These are phyloP conservation scores for Bellardia bayeri DNA, from an alignment of 2,888 invertebrate genomes.

Conservation along the genomic window DNA sequence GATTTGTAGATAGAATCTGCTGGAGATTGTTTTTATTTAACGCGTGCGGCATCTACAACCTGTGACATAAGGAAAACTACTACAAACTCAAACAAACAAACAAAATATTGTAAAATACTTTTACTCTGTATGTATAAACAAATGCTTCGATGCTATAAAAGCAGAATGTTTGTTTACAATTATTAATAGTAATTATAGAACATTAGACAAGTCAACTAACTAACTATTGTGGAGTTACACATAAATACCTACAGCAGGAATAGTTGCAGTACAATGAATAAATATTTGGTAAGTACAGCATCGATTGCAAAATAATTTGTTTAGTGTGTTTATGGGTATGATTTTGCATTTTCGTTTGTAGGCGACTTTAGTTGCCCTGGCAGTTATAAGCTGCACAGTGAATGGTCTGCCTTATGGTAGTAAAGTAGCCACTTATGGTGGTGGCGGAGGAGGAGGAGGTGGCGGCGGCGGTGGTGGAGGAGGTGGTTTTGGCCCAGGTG, in stretches of 20 bases:
- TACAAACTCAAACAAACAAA: background rate
- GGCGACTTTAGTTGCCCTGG: slow-evolving; percentile 63
- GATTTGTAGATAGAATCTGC: background rate
- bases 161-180: slow-evolving; percentile 24
- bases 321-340: background rate
- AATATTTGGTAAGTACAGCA: slow-evolving; percentile 50
- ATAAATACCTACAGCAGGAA: background rate
- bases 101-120: background rate
- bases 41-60: slow-evolving; percentile 14
- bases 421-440: slow-evolving; percentile 54
- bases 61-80: slow-evolving; percentile 18
- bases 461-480: slow-evolving; percentile 57
- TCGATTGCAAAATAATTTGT: background rate
- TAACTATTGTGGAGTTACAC: background rate
- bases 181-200: slow-evolving; percentile 48
- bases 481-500: slow-evolving; percentile 53
- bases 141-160: slow-evolving; percentile 42
- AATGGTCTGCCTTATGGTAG: slow-evolving; percentile 63
- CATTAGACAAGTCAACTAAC: slow-evolving; percentile 20
- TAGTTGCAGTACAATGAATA: slow-evolving; percentile 44
- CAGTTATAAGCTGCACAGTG: slow-evolving; percentile 57
- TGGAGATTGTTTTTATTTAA: background rate
- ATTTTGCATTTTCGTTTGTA: background rate
- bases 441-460: slow-evolving; percentile 58
- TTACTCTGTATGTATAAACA: background rate